Evolutionary conservation across 2,888 invertebrate genomes (phyloP).

Genomic region (Chrysina gloriosa): DNA sequence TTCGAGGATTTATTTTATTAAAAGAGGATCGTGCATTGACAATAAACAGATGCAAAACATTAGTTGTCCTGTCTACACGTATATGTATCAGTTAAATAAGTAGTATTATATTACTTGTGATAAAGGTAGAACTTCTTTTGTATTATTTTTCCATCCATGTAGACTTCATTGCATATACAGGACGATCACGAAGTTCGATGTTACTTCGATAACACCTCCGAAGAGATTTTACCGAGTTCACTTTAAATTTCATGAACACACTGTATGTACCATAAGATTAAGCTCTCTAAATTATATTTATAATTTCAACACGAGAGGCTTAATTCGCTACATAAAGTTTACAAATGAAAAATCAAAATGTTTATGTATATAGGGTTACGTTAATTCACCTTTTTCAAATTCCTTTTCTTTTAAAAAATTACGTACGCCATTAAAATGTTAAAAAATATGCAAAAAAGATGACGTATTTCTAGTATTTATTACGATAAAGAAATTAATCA

Average conservation of each 20-base stretch:
- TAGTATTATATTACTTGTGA: conserved; percentile 24
- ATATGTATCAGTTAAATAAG: neutral
- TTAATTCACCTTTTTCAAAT: neutral
- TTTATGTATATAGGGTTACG: conserved; percentile 10
- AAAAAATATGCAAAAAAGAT: too few relatives aligned
- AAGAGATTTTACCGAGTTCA: too few relatives aligned
- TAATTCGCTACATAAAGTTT: conserved; percentile 10
- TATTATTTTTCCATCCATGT: conserved; percentile 12
- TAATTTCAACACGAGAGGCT: neutral
- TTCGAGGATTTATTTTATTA: neutral
- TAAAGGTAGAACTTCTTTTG: conserved; percentile 2
- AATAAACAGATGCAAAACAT: conserved; percentile 33
- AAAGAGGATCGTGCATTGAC: conserved; percentile 32
- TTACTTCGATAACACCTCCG: too few relatives aligned
- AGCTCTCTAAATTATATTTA: neutral
- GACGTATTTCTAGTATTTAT: too few relatives aligned
- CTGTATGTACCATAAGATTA: too few relatives aligned
- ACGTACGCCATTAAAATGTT: too few relatives aligned
- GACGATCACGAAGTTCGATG: too few relatives aligned
- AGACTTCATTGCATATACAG: too few relatives aligned
- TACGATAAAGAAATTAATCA: too few relatives aligned
- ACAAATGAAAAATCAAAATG: conserved; percentile 23
- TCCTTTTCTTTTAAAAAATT: neutral
- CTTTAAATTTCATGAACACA: too few relatives aligned
- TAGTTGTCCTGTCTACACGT: conserved; percentile 16